phyloP scores from a whole-genome alignment of 1,140 invertebrate genomes.

The Holotrichia oblita region DNA sequence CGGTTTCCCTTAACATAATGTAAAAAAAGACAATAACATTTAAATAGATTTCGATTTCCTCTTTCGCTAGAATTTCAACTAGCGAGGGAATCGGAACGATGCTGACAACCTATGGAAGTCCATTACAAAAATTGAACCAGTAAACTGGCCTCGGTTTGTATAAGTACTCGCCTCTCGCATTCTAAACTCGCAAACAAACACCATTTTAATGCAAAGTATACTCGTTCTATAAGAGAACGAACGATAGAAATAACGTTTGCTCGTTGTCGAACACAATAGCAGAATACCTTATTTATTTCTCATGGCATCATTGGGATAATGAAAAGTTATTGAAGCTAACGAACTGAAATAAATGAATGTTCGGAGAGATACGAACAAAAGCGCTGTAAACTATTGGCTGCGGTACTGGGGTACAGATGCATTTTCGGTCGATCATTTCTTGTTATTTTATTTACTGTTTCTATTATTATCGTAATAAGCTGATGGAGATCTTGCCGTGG shows the following conservation, averaged over 20 bases:
- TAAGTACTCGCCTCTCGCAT: not conserved
- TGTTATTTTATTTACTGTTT: not conserved
- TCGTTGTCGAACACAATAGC: not conserved
- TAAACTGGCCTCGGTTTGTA: not conserved
- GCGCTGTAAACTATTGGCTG: not conserved
- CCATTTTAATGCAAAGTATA: slow-evolving; percentile 14
- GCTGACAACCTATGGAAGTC: slow-evolving; percentile 1
- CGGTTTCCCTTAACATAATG: not conserved
- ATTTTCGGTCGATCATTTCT: not conserved
- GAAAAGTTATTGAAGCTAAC: not conserved
- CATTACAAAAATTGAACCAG: slow-evolving; percentile 13
- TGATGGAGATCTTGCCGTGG: too few species aligned
- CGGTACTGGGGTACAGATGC: not conserved
- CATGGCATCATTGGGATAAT: slow-evolving; percentile 1
- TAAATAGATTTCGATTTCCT: not conserved
- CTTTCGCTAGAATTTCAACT: not conserved
- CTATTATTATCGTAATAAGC: too few species aligned
- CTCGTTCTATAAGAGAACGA: not conserved
- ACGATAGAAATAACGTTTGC: not conserved
- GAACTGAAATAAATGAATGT: slow-evolving; percentile 3
- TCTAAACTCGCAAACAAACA: slow-evolving; percentile 12
- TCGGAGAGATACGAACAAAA: not conserved
- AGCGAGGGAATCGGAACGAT: not conserved
- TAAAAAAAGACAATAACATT: not conserved
- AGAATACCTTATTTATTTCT: slow-evolving; percentile 3